phyloP scores from a whole-genome alignment of 64 coral and sea anemone genomes.

The Porites lutea region DNA sequence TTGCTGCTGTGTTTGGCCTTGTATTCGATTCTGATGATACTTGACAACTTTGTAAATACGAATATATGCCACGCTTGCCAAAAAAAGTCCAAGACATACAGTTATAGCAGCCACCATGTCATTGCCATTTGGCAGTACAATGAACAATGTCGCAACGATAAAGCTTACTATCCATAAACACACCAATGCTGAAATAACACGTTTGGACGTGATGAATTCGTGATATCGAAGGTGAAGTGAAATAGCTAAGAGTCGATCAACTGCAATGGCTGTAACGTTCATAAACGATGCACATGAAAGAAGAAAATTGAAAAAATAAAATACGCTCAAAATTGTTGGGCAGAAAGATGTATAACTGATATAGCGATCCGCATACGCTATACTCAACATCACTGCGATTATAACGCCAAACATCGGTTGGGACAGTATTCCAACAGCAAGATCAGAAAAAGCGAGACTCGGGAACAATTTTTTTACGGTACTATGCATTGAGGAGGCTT shows the following conservation, averaged over 20 bases:
- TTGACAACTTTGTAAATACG: background rate
- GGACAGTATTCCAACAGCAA: too few relatives aligned
- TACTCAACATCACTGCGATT: too few relatives aligned
- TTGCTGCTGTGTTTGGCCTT: background rate
- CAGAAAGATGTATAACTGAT: background rate
- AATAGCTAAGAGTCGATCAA: background rate
- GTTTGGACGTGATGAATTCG: background rate
- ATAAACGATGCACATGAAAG: background rate
- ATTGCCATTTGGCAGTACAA: background rate
- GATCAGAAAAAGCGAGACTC: too few relatives aligned
- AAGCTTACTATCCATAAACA: background rate
- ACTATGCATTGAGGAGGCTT: too few relatives aligned
- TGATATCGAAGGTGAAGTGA: background rate
- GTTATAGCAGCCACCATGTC: background rate
- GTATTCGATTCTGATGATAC: background rate
- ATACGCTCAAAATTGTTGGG: background rate
- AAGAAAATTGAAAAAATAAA: background rate
- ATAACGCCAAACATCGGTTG: too few relatives aligned
- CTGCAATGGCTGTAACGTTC: background rate
- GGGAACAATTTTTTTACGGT: too few relatives aligned
- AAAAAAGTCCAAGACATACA: background rate
- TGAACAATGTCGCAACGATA: background rate
- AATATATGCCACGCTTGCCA: background rate
- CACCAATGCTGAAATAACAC: background rate
- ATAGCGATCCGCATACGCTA: too few relatives aligned